These are phyloP conservation scores for Columba guinea DNA, from an alignment of 2,797 vertebrate genomes.

Conservation along the genomic window DNA sequence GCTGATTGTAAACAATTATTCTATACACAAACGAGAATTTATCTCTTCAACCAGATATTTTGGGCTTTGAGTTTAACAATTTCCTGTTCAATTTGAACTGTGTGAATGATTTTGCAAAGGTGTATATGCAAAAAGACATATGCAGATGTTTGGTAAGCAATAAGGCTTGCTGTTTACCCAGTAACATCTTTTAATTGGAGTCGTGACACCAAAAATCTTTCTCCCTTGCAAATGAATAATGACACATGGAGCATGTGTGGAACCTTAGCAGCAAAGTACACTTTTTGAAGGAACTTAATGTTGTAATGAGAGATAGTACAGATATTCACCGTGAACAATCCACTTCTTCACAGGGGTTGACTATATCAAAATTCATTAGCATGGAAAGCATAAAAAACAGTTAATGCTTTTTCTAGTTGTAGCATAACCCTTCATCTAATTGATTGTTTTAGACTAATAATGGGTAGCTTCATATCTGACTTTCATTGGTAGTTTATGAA, in stretches of 20 bases:
- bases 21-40: not conserved
- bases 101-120: not conserved
- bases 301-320: not conserved
- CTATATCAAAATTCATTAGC: not conserved
- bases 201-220: not conserved
- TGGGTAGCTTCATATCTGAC: rapidly evolving
- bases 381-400: not conserved
- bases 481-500: not conserved
- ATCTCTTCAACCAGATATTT: not conserved
- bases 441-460: not conserved
- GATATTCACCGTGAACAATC: not conserved
- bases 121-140: not conserved
- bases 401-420: not conserved
- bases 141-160: not conserved
- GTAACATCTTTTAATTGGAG: not conserved
- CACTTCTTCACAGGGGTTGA: not conserved
- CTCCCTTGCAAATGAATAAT: not conserved
- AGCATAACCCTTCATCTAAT: not conserved
- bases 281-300: not conserved
- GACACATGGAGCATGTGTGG: not conserved
- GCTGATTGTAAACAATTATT: not conserved
- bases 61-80: not conserved
- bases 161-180: not conserved
- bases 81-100: not conserved
- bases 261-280: not conserved